Base-by-base conservation (phyloP, 1,140 invertebrate genomes). In the Linepithema humile region DNA sequence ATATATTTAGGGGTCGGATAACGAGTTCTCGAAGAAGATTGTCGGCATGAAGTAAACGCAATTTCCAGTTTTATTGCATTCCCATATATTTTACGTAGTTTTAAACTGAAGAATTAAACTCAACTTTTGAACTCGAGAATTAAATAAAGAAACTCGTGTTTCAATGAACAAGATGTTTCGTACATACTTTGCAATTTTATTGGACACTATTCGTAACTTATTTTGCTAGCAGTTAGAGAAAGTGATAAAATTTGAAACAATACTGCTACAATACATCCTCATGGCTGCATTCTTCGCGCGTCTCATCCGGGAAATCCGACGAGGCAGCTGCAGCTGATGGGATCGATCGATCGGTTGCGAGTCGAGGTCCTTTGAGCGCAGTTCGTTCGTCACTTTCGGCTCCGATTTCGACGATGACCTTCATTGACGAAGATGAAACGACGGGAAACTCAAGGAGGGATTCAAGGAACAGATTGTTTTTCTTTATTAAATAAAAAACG, bases 281-380 rank as follows among this genome's bases (percentile, higher is more conserved):
- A 48, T 23, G 40, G 15, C 3, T 45, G 64, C 32, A 67, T 69
- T 70, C 26, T 20, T 69, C n/a, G 32, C 48, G 6, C 45, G 32
- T 67, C 50, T 43, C 23, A 43, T 40, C 20, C 12, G 26, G 12
- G 55, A 70, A 23, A 32, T 80, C 12, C 23, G 35, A 78, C 15
- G 20, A 7, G 40, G 20, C 2, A 48, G 17, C 9, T 67, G 59
- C 43, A 65, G 32, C 43, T 32, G 35, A 78, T 38, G 60, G n/a
- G 45, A 53, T 40, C 17, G 35, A 40, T 78, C 17, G 35, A 62
- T 62, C 12, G 32, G 26, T 20, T n/a, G 10, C 1, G 40, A 62
- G n/a, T 62, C 55, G 59, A 45, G 40, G 12, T 43, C n/a, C 64
- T 69, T 40, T 17, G 60, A 75, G 57, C 20, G 72, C 55, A 32